Evolutionary conservation across 1,140 invertebrate species (phyloP), one percentile per base, ranked within the genome.

Genomic region (Scaptomyza montana): DNA sequence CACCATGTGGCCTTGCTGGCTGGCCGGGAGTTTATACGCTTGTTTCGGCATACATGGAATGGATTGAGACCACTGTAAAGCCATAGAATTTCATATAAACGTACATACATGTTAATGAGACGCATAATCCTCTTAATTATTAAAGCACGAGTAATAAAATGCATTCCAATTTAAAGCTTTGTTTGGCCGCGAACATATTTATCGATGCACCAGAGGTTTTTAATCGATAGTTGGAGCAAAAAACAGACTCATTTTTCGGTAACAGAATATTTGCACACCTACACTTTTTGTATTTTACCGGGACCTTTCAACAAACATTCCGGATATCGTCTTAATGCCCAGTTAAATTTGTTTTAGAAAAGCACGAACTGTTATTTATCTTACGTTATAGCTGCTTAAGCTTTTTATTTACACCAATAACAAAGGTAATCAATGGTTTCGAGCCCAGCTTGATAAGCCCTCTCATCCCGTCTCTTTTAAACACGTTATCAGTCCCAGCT

Each of bases 11-110:
- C 0, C 93, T 94, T 25, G 78, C 86, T 6, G 94, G 94, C 1
- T 95, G 94, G 93, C 96, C 96, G 0, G 96, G 96, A 1, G 94
- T 97, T 16, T 97, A 97, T 81, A 97, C 96, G 0, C 93, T 94
- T 71, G 95, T 97, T 1, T 92, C 92, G 0, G 92, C 94, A 7
- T 97, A 94, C 65, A 77, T 95, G 0, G 93, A 94, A 9, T 97
- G 96, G 95, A 96, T 97, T 60, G 57, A 93, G 0, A 76, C 63
- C 6, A 94, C 92, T 19, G 72, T 94, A 6, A 66, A 41, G 39
- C 25, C 79, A 13, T 89, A 75, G 28, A 50, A 10, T 3, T n/a
- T 13, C 9, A 19, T 9, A 9, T 36, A 9, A 8, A 33, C 30
- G 10, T 19, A 25, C 8, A 53, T 1, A 46, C 12, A 53, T 45